Conservation (phyloP, 2,888 invertebrate species). For the Eubasilissa splendida region DNA sequence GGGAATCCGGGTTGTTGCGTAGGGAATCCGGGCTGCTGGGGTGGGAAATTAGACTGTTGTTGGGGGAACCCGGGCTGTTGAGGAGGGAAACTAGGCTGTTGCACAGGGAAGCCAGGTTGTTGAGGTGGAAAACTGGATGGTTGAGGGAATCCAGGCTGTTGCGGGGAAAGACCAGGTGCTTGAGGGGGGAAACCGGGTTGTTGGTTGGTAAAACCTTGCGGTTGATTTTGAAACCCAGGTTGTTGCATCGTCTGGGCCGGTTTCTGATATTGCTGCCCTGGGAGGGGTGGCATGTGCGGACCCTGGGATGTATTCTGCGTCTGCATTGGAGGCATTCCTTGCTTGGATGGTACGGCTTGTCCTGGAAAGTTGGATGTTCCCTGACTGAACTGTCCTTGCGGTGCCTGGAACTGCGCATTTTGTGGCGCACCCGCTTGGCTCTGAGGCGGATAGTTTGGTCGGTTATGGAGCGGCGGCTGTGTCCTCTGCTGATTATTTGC, state of each 20-base stretch:
- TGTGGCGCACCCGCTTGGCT: slow-evolving; percentile 7
- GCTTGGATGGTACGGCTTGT: slow-evolving; percentile 11
- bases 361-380: slow-evolving; percentile 43
- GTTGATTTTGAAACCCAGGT: slow-evolving; percentile 59
- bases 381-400: slow-evolving; percentile 43
- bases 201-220: slow-evolving; percentile 60
- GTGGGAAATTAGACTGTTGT: slow-evolving; percentile 58
- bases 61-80: slow-evolving; percentile 61
- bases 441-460: slow-evolving; percentile 27
- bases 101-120: slow-evolving; percentile 61
- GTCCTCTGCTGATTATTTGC: slow-evolving; percentile 39
- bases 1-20: slow-evolving; percentile 60
- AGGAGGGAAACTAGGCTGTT: slow-evolving; percentile 61
- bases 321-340: slow-evolving; percentile 39
- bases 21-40: slow-evolving; percentile 55
- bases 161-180: slow-evolving; percentile 61
- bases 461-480: slow-evolving; percentile 13
- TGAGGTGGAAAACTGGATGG: slow-evolving; percentile 61
- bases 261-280: slow-evolving; percentile 59
- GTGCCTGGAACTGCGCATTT: slow-evolving; percentile 16
- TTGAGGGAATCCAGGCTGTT: slow-evolving; percentile 60
- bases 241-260: slow-evolving; percentile 60
- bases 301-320: slow-evolving; percentile 45
- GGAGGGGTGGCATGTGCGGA: slow-evolving; percentile 56
- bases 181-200: neutral